These are phyloP conservation scores for Rhagologus leucostigma DNA, from an alignment of 2,113 vertebrate species.

Conservation along the genomic window DNA sequence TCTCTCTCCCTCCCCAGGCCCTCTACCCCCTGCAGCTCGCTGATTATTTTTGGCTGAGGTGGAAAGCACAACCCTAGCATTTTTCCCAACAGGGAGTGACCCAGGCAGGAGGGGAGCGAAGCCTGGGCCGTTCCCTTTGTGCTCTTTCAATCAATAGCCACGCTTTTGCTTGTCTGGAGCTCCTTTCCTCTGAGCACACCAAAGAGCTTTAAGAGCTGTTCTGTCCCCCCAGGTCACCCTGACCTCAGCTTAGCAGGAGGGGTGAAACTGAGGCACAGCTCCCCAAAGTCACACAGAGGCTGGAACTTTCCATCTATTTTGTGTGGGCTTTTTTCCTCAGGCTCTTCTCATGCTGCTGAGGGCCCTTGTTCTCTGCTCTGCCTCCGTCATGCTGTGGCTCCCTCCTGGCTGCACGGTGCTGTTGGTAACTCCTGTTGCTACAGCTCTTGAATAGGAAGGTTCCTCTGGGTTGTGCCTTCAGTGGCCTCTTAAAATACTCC, in stretches of 20 bases:
- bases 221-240: not conserved
- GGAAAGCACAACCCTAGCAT: not conserved
- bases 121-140: not conserved
- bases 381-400: not conserved
- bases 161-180: not conserved
- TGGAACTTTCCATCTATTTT: not conserved
- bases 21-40: slow-evolving; percentile 27
- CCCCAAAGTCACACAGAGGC: rapidly evolving
- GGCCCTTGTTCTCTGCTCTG: not conserved
- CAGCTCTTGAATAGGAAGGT: not conserved
- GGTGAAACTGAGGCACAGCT: not conserved
- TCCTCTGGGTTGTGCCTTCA: not conserved
- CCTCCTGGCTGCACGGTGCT: not conserved
- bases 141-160: not conserved
- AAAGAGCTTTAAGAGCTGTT: not conserved
- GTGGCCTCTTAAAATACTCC: not conserved
- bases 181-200: not conserved
- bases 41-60: slow-evolving; percentile 59
- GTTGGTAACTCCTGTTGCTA: not conserved
- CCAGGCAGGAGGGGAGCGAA: not conserved
- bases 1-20: not conserved
- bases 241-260: not conserved
- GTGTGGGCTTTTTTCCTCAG: not conserved
- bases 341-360: not conserved
- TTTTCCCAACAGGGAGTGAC: slow-evolving; percentile 21